These are phyloP conservation scores for Gadus chalcogrammus DNA, from an alignment of 2,113 vertebrate genomes.

Conservation along the genomic window DNA sequence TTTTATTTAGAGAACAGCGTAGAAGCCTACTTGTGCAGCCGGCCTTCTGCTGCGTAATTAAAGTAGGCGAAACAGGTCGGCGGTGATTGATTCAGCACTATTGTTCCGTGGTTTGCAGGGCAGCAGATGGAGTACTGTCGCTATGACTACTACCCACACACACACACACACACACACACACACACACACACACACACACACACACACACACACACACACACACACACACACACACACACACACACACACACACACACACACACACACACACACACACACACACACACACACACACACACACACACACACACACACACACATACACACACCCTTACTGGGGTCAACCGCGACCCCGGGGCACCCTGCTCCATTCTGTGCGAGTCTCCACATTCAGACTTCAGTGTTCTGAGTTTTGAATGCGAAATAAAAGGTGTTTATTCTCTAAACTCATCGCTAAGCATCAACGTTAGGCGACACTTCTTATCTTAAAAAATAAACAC, in stretches of 20 bases:
- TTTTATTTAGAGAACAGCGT: too few species aligned
- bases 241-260: not conserved
- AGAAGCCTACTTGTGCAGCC: too few species aligned
- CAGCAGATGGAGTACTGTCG: conserved; percentile 73
- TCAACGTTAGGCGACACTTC: conserved; percentile 5
- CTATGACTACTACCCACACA: conserved; percentile 38
- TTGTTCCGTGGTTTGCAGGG: conserved; percentile 62
- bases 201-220: not conserved
- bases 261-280: too few species aligned
- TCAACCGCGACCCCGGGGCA: conserved; percentile 50
- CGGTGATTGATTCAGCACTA: conserved; percentile 67
- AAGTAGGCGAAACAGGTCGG: conserved; percentile 50
- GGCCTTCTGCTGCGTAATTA: conserved; percentile 33
- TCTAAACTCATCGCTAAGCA: conserved; percentile 18
- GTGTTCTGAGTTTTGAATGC: conserved; percentile 59
- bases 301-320: too few species aligned
- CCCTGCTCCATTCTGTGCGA: conserved; percentile 52
- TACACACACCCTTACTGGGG: conserved; percentile 27
- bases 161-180: not conserved
- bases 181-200: conserved; percentile 4
- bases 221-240: conserved; percentile 2
- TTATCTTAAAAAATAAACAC: conserved; percentile 9
- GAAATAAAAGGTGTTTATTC: conserved; percentile 18
- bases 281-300: too few species aligned
- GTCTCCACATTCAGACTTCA: conserved; percentile 48